Percentiles rank a stretch among this genome's conserved stretches.
Conservation (phyloP, 30 jellyfish, hydroid and myxozoan genomes). For the Clytia hemisphaerica region DNA sequence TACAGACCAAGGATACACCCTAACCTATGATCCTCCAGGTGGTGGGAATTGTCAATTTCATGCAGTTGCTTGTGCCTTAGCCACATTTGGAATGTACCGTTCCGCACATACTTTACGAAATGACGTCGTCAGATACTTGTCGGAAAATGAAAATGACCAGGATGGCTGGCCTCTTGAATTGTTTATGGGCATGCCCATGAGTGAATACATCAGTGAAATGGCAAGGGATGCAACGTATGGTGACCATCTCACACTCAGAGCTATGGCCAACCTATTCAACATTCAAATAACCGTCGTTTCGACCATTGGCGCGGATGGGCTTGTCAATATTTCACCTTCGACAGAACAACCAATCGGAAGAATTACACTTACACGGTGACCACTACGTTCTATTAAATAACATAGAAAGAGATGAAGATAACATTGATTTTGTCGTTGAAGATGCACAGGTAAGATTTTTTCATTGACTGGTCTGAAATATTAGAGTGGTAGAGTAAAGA, state of each 20-base stretch:
- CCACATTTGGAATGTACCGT: background rate
- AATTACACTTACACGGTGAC: background rate
- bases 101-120: background rate
- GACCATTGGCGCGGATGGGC: background rate
- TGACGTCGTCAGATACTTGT: background rate
- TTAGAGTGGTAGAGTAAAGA: too few species aligned
- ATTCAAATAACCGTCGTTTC: background rate
- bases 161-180: background rate
- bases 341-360: background rate
- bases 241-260: conserved; percentile 5
- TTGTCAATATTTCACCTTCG: background rate
- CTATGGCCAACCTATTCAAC: background rate
- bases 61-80: background rate
- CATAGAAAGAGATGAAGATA: too few species aligned
- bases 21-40: too few species aligned
- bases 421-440: too few species aligned
- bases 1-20: too few species aligned
- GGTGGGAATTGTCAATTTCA: too few species aligned
- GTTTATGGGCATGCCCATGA: background rate
- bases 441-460: too few species aligned
- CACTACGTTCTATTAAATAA: background rate
- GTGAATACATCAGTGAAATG: background rate
- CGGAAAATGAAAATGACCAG: background rate
- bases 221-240: conserved; percentile 6
- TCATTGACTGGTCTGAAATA: too few species aligned